These are phyloP conservation scores for Liasis olivaceus DNA, from an alignment of 2,797 vertebrate genomes.

Conservation along the genomic window DNA sequence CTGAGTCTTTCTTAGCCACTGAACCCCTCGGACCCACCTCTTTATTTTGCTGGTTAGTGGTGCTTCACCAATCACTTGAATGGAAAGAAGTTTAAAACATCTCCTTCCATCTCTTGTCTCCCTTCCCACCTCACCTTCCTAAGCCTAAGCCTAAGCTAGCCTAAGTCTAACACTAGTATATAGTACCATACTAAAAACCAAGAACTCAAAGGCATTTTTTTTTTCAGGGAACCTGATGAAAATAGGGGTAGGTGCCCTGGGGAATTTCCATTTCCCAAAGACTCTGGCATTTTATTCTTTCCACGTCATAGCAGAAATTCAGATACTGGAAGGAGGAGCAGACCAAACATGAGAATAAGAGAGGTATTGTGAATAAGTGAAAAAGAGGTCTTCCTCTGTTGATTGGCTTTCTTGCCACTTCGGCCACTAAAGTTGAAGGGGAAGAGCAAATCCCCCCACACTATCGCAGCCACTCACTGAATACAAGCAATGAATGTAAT, in stretches of 20 bases:
- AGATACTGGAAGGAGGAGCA: neutral
- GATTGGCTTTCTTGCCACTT: neutral
- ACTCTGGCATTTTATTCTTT: neutral
- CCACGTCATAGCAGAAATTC: neutral
- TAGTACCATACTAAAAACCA: neutral
- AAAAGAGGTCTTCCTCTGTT: neutral
- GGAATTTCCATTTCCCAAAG: neutral
- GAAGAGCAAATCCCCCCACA: neutral
- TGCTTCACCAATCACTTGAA: neutral
- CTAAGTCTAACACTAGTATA: neutral
- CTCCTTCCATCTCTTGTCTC: neutral
- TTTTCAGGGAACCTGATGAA: neutral
- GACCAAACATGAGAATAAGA: neutral
- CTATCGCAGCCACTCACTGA: neutral
- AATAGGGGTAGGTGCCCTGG: neutral
- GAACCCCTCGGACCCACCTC: neutral
- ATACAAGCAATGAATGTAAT: neutral
- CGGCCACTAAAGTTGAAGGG: neutral
- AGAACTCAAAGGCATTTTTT: neutral
- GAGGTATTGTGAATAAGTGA: neutral
- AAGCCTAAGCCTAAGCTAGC: neutral
- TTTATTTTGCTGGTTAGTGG: neutral
- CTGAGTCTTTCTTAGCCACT: neutral
- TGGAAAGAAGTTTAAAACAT: neutral
- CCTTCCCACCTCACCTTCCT: neutral